Base-by-base conservation (phyloP, 2,797 vertebrate species). In the Xerus rutilus region DNA sequence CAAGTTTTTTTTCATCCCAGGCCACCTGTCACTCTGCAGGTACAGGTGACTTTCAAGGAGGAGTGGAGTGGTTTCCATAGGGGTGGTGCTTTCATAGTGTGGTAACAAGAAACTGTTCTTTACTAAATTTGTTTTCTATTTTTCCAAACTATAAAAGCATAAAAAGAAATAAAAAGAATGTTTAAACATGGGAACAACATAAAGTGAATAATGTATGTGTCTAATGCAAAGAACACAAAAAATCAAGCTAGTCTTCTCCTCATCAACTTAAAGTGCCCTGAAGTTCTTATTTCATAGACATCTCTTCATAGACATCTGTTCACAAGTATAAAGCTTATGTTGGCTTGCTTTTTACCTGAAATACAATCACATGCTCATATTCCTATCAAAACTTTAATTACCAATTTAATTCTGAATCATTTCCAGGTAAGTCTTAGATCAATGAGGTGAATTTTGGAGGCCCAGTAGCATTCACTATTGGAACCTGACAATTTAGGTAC, bases 31-130 rank as follows among this genome's bases (percentile, higher is more conserved):
- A 10, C 1, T 47, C 7, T 74, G 25, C 13, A 62, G 62, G 35
- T 35, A 10, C 7, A 0, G 0, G 17, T 23, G n/a, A 5, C 28
- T 39, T 13, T 3, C 9, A 45, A 30, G n/a, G 7, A 18, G 57
- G 52, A 12, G 4, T 35, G 14, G 12, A 4, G 12, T 47, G 52
- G 57, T 18, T 57, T 57, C 21, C 54, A 57, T 8, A 57, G 15
- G 49, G 21, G n/a, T 30, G n/a, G 13, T 12, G 2, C 32, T 70
- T 85, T 91, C 35, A 32, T 39, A 70, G 3, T 11, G 43, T 28
- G 30, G 14, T 28, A 32, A 49, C 17, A 81, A 47, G 21, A 82
- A 25, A 54, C 6, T 28, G 1, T n/a, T 78, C 18, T 85, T 62
- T 81, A 13, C 43, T 52, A 32, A 67, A 25, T 86, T 72, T 67